Percentiles rank a stretch among this genome's conserved stretches.
Conservation (phyloP, 2,888 invertebrate genomes). For the Apoderus coryli region DNA sequence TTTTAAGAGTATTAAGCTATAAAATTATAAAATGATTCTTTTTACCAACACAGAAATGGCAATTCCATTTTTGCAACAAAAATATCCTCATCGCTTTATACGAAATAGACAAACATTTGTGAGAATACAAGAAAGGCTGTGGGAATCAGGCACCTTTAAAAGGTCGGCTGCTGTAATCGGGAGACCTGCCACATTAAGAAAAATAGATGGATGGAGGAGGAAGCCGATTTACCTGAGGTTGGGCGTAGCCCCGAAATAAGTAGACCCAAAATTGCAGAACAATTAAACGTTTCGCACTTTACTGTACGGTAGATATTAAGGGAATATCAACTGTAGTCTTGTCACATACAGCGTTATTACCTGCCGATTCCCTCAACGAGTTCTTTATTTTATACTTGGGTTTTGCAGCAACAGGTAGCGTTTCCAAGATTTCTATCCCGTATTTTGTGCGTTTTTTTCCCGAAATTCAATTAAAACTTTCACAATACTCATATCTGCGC, state of each 20-base stretch:
- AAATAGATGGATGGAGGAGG: not conserved
- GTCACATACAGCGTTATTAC: no score
- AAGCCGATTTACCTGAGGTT: constrained; percentile 2
- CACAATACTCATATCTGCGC: constrained; percentile 9
- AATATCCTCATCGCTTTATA: constrained; percentile 4
- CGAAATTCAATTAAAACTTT: constrained; percentile 4
- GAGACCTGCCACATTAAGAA: constrained; percentile 4
- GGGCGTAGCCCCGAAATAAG: constrained; percentile 6
- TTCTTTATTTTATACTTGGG: constrained; percentile 4
- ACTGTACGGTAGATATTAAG: constrained; percentile 2
- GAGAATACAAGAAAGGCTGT: constrained; percentile 7
- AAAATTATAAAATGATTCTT: constrained; percentile 8
- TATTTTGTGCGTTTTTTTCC: constrained; percentile 5
- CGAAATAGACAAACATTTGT: constrained; percentile 6
- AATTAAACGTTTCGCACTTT: constrained; percentile 4
- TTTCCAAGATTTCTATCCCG: constrained; percentile 5
- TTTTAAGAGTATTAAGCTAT: constrained; percentile 8
- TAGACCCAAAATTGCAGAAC: constrained; percentile 5
- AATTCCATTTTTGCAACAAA: not conserved
- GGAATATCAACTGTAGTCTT: constrained; percentile 1
- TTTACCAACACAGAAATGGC: constrained; percentile 7
- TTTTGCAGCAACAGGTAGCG: constrained; percentile 6
- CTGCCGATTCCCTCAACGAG: no score
- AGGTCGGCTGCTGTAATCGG: constrained; percentile 4
- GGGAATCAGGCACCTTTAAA: constrained; percentile 6